Percentiles rank a stretch among this genome's conserved stretches.
phyloP scores from a whole-genome alignment of 2,113 vertebrate genomes.

The Elgaria multicarinata region DNA sequence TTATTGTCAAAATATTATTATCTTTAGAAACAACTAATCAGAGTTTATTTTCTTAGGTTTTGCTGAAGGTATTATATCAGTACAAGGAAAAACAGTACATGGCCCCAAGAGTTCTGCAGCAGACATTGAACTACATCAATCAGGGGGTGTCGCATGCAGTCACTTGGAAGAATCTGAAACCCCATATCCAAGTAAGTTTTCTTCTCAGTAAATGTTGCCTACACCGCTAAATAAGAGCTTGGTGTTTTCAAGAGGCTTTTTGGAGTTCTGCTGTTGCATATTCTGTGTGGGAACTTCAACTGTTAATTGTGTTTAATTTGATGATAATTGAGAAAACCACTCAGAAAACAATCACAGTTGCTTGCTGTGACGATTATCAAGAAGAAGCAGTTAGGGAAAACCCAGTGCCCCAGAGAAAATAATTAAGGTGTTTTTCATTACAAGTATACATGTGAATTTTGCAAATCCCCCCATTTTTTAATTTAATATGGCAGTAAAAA shows the following conservation, averaged over 20 bases:
- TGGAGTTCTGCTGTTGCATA: background rate
- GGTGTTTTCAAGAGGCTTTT: background rate
- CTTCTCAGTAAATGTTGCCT: background rate
- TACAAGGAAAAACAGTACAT: conserved; percentile 98
- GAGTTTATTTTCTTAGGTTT: conserved; percentile 81
- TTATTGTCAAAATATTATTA: background rate
- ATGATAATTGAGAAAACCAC: background rate
- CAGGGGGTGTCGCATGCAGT: conserved; percentile 96
- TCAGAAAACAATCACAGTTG: background rate
- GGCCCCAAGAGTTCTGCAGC: conserved; percentile 96
- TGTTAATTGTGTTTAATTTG: background rate
- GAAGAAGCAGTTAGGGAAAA: background rate
- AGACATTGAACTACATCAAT: conserved; percentile 97
- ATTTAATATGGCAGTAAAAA: background rate
- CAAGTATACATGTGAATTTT: background rate
- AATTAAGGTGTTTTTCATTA: background rate
- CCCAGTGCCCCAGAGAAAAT: background rate
- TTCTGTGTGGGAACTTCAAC: background rate
- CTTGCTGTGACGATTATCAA: background rate
- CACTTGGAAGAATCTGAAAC: conserved; percentile 98
- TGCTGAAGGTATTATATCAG: conserved; percentile 97
- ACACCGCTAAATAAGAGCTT: background rate
- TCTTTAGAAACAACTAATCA: conserved; percentile 24
- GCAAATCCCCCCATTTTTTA: too few species aligned
- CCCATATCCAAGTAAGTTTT: conserved; percentile 92